These are phyloP conservation scores for Allygus modestus DNA, from an alignment of 2,888 invertebrate genomes.

Conservation along the genomic window DNA sequence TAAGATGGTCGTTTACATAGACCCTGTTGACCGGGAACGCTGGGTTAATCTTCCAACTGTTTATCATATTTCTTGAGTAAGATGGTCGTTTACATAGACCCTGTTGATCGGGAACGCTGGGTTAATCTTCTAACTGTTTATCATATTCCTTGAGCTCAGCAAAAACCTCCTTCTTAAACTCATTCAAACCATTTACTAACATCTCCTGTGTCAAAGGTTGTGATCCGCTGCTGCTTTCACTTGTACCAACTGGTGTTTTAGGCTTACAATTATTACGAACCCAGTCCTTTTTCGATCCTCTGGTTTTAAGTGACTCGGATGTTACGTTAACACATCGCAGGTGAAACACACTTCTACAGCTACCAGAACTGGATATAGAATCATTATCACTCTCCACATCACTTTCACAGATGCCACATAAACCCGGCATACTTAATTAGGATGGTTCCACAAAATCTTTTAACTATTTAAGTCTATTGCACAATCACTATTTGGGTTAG, in stretches of 20 bases:
- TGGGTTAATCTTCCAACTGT: no score
- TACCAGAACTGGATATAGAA: neutral
- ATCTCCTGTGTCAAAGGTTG: conserved; percentile 10
- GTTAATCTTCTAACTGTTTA: conserved; percentile 18
- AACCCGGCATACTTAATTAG: conserved; percentile 26
- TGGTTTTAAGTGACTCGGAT: neutral
- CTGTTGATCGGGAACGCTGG: no score
- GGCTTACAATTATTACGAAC: conserved; percentile 26
- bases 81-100: no score
- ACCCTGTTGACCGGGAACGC: no score
- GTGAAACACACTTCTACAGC: neutral
- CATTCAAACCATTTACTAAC: neutral
- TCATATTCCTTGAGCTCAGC: neutral
- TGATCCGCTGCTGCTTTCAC: neutral
- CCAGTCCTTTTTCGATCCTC: conserved; percentile 25
- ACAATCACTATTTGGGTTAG: neutral
- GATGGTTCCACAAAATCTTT: no score
- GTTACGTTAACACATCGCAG: no score
- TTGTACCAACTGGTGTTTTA: neutral
- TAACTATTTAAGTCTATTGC: neutral
- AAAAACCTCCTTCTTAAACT: conserved; percentile 21
- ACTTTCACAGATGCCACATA: conserved; percentile 12
- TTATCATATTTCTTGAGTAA: no score
- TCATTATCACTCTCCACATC: neutral
- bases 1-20: no score